Percentiles rank a stretch among this genome's conserved stretches.
Evolutionary conservation across 2,888 invertebrate species (phyloP).

Genomic region (Marronus borbonicus): DNA sequence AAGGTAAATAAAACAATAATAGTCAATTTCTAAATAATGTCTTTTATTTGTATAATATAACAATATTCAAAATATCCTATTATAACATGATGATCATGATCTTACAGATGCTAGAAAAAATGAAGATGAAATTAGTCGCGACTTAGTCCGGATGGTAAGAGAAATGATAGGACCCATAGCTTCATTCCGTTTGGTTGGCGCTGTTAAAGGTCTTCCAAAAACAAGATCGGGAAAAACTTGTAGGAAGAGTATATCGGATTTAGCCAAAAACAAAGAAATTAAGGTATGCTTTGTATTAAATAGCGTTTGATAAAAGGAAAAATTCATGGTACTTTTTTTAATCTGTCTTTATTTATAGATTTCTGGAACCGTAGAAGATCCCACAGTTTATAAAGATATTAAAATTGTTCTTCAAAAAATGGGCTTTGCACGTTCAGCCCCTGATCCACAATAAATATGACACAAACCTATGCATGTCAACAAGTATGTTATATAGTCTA

Average conservation of each 20-base stretch:
- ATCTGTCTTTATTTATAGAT: constrained; percentile 71
- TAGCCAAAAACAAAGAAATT: constrained; percentile 86
- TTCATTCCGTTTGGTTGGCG: constrained; percentile 84
- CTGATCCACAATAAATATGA: constrained; percentile 72
- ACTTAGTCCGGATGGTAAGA: constrained; percentile 75
- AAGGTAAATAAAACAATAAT: constrained; percentile 67
- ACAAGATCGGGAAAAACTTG: constrained; percentile 89
- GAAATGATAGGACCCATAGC: constrained; percentile 89
- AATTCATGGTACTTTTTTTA: constrained; percentile 31
- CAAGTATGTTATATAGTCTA: constrained; percentile 49
- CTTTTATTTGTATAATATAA: constrained; percentile 44
- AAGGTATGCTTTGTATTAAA: constrained; percentile 72
- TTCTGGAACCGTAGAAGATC: constrained; percentile 90
- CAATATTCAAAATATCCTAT: constrained; percentile 46
- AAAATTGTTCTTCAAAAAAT: constrained; percentile 82
- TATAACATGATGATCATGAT: constrained; percentile 37
- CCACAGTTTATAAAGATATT: constrained; percentile 85
- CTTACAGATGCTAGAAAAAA: constrained; percentile 71
- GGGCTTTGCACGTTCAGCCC: constrained; percentile 82
- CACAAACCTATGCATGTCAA: constrained; percentile 47
- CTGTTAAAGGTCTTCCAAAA: constrained; percentile 87
- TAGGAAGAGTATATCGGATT: constrained; percentile 87
- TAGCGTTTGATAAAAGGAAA: constrained; percentile 4
- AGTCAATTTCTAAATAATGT: constrained; percentile 43
- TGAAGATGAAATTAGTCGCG: constrained; percentile 73